Base-by-base conservation (phyloP, 2,797 vertebrate genomes). In the Macropus fuliginosus region DNA sequence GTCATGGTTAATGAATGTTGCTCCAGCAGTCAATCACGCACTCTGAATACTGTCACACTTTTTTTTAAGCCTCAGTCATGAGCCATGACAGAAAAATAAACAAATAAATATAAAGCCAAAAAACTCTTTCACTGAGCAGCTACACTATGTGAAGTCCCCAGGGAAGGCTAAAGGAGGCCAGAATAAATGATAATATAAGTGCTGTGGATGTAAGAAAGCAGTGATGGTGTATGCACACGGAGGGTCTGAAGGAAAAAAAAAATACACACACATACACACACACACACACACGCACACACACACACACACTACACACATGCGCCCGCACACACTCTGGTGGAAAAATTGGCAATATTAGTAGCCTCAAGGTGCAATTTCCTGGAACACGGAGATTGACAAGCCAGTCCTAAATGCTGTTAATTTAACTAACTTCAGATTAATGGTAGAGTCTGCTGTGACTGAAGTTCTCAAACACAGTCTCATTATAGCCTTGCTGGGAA, bases 371-470 rank as follows among this genome's bases (percentile, higher is more conserved):
- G 99, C 98, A 99, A 99, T 99, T 99, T 99, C 99, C 99, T 99
- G 99, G 96, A 98, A 98, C 98, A 98, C 98, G 94, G 98, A 99
- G 99, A 99, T 99, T 99, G 99, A 99, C 99, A 99, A 98, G 98
- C 98, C 98, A 98, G 98, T 98, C 98, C 99, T 99, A 99, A 99
- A 99, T 99, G 99, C 98, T 99, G 98, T 99, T 99, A 99, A 99
- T 99, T 99, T 99, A 99, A 99, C 98, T 99, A 99, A 99, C 99
- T 99, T 99, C 99, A 99, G 99, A 99, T 99, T 99, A 99, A 99
- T 98, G 98, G 98, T 97, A 98, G 98, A 98, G 98, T 98, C 98
- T 98, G 98, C 98, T 98, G 97, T 98, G 98, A 98, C 98, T 91
- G 98, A 98, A 98, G 96, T 98, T 98, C 98, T 99, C 98, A 99